Conservation (phyloP, 2,888 invertebrate genomes). For the Xestia c-nigrum region DNA sequence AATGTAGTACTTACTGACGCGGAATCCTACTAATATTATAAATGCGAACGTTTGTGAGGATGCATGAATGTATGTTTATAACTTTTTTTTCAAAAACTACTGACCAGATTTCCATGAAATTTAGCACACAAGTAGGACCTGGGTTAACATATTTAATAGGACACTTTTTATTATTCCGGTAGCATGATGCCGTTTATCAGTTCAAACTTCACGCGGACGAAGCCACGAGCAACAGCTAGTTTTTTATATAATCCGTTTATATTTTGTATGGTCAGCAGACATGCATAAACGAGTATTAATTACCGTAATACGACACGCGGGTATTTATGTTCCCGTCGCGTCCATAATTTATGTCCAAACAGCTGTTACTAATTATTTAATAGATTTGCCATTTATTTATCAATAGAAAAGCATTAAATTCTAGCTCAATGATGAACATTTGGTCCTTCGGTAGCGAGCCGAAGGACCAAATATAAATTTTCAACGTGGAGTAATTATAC, state of each 20-base stretch:
- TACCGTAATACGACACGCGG: conserved; percentile 43
- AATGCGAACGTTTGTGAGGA: too few relatives aligned
- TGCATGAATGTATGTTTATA: too few relatives aligned
- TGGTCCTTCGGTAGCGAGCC: not conserved
- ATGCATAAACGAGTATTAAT: conserved; percentile 57
- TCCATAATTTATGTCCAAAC: conserved; percentile 57
- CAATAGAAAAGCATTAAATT: conserved; percentile 17
- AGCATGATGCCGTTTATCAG: too few relatives aligned
- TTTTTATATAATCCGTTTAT: not conserved
- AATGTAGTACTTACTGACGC: not conserved
- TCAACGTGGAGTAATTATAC: too few relatives aligned
- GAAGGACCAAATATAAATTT: too few relatives aligned
- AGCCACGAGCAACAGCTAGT: not conserved
- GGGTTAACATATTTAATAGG: too few relatives aligned
- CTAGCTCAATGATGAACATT: not conserved
- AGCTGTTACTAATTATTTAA: conserved; percentile 61
- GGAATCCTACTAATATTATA: too few relatives aligned
- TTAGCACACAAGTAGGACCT: too few relatives aligned
- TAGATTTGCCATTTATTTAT: conserved; percentile 50
- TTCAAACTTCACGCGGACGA: too few relatives aligned
- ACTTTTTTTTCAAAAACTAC: too few relatives aligned
- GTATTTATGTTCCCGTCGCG: conserved; percentile 58
- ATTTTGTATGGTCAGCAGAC: conserved; percentile 17
- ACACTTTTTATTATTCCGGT: too few relatives aligned
- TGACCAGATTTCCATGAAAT: too few relatives aligned